Evolutionary conservation across 2,113 vertebrate species (phyloP).

Genomic region (Vimba vimba): DNA sequence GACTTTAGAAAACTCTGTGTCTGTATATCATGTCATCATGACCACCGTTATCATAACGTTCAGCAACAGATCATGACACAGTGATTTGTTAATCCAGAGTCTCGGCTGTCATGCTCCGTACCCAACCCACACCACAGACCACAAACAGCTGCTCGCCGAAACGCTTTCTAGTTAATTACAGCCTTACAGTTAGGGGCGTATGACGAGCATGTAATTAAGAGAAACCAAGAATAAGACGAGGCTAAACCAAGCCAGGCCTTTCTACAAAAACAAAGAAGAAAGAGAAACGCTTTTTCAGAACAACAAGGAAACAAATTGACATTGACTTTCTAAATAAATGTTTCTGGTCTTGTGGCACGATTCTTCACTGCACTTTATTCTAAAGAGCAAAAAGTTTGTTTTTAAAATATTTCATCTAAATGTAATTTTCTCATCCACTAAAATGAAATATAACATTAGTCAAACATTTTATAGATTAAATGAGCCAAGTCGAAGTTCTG

Average conservation of each 20-base stretch:
- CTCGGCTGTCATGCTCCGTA: constrained; percentile 31
- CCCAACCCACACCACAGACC: constrained; percentile 41
- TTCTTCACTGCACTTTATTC: not conserved
- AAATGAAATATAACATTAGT: not conserved
- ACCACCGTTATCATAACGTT: constrained; percentile 9
- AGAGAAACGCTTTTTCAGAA: not conserved
- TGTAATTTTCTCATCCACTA: not conserved
- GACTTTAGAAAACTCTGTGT: not conserved
- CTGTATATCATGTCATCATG: constrained; percentile 27
- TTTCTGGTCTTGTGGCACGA: not conserved
- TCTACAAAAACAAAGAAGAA: constrained; percentile 3
- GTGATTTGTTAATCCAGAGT: constrained; percentile 36
- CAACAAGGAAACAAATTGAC: not conserved
- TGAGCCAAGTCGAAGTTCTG: not conserved
- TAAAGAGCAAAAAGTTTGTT: not conserved
- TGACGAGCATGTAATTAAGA: constrained; percentile 53
- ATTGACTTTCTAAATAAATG: not conserved
- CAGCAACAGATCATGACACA: constrained; percentile 18
- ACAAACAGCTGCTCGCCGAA: constrained; percentile 46
- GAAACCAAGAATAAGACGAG: constrained; percentile 25
- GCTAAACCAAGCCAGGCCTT: not conserved
- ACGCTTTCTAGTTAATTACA: constrained; percentile 50
- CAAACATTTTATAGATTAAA: not conserved
- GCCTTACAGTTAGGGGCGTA: constrained; percentile 13
- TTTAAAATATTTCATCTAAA: not conserved